Evolutionary conservation across 2,888 invertebrate species (phyloP).

Genomic region (Criorhina ranunculi): DNA sequence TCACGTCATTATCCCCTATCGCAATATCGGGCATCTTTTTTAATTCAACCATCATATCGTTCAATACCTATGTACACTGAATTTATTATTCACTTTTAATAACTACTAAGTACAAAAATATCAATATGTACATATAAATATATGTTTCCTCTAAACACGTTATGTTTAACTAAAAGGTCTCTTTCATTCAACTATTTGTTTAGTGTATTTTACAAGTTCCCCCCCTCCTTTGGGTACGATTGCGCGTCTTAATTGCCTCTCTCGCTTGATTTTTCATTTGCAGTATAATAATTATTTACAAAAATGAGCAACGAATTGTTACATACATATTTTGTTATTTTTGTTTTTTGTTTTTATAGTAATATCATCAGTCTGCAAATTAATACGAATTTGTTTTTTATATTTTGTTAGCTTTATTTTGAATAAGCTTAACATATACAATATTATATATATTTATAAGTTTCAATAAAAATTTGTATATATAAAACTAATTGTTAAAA

Average conservation of each 20-base stretch:
- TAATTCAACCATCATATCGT: slow-evolving; percentile 12
- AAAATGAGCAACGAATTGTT: slow-evolving; percentile 53
- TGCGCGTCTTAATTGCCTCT: slow-evolving; percentile 8
- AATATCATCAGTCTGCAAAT: slow-evolving; percentile 74
- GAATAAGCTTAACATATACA: slow-evolving; percentile 61
- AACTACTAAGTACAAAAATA: slow-evolving; percentile 72
- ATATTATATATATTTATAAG: slow-evolving; percentile 23
- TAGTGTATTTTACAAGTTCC: slow-evolving; percentile 28
- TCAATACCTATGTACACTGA: slow-evolving; percentile 53
- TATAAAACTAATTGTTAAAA: slow-evolving; percentile 39
- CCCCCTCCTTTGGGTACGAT: background rate
- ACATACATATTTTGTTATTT: slow-evolving; percentile 16
- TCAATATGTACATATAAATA: slow-evolving; percentile 67
- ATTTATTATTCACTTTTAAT: slow-evolving; percentile 39
- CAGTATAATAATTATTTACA: slow-evolving; percentile 19
- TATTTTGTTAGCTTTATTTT: slow-evolving; percentile 50
- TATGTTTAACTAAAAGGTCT: slow-evolving; percentile 37
- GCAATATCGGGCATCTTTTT: slow-evolving; percentile 3
- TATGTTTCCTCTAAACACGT: slow-evolving; percentile 31
- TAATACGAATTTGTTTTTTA: slow-evolving; percentile 64
- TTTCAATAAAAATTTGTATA: slow-evolving; percentile 28
- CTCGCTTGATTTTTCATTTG: slow-evolving; percentile 1
- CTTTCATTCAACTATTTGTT: slow-evolving; percentile 17
- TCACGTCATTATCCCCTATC: slow-evolving; percentile 11
- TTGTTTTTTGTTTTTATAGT: slow-evolving; percentile 55